Percentiles rank a stretch among this genome's conserved stretches.
Conservation (phyloP, 2,797 vertebrate genomes). For the Peromyscus attwateri region DNA sequence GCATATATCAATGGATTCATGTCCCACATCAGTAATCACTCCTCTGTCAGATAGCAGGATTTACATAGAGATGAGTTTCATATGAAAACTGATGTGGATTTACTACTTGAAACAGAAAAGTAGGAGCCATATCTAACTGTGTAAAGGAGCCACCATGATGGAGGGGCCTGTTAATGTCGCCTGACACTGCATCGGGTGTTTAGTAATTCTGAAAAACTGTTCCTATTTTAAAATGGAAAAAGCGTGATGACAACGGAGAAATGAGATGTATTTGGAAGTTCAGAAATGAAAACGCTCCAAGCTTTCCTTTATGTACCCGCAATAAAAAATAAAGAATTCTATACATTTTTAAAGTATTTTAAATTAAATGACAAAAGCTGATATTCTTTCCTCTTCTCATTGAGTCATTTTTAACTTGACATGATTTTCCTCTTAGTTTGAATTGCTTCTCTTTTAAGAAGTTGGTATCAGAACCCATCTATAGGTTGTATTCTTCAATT, state of each 20-base stretch:
- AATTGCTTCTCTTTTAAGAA: constrained; percentile 12
- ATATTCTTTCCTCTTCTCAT: not conserved
- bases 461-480: not conserved
- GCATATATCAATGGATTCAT: not conserved
- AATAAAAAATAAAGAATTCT: constrained; percentile 36
- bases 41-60: constrained; percentile 33
- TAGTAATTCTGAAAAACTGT: constrained; percentile 56
- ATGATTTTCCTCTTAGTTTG: constrained; percentile 45
- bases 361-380: not conserved
- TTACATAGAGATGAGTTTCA: constrained; percentile 59
- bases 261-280: constrained; percentile 34
- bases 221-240: constrained; percentile 12
- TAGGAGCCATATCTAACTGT: constrained; percentile 17
- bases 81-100: constrained; percentile 32
- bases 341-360: constrained; percentile 15
- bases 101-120: constrained; percentile 55
- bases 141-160: not conserved
- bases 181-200: not conserved
- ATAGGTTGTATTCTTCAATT: not conserved
- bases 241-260: not conserved
- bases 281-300: constrained; percentile 4
- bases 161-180: not conserved
- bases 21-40: not conserved
- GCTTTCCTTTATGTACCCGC: not conserved
- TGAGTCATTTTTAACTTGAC: not conserved